Conservation (phyloP, 2,797 vertebrate genomes). For the Acropternis orthonyx region DNA sequence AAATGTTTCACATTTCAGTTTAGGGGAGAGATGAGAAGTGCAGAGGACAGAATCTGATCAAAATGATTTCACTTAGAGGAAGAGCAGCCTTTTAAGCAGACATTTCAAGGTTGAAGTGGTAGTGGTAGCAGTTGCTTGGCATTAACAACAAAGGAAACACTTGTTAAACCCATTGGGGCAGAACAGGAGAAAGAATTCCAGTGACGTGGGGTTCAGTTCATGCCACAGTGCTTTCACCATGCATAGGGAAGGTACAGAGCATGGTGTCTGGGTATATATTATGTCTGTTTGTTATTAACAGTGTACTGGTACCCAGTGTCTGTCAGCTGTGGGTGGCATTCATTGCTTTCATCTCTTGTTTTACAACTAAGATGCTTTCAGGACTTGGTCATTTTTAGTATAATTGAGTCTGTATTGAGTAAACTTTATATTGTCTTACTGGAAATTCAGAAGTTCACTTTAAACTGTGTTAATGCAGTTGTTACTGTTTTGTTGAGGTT, state of each 20-base stretch:
- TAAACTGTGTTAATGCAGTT: not conserved
- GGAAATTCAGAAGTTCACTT: conserved; percentile 15
- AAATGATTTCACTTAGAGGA: conserved; percentile 32
- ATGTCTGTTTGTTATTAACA: not conserved
- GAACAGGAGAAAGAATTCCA: not conserved
- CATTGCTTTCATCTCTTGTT: not conserved
- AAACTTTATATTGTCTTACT: conserved; percentile 19
- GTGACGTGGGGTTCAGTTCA: not conserved
- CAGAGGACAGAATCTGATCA: conserved; percentile 28
- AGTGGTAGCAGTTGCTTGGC: conserved; percentile 4
- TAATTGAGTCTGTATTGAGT: conserved; percentile 34
- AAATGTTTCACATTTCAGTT: conserved; percentile 62
- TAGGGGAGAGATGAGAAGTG: conserved; percentile 22
- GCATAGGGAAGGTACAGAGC: not conserved
- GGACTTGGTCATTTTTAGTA: not conserved
- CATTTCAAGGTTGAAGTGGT: conserved; percentile 48
- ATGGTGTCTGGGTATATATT: not conserved
- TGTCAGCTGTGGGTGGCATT: not conserved
- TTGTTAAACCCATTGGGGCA: conserved; percentile 35
- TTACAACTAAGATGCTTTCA: not conserved
- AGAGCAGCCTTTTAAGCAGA: conserved; percentile 52
- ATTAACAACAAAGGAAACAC: not conserved
- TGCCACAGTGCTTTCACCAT: not conserved
- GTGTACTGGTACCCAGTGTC: not conserved
- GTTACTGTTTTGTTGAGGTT: not conserved